Evolutionary conservation across 92 coral and sea anemone genomes (phyloP), one percentile per base, ranked within the genome.

Genomic region (Epizoanthus fatuus): DNA sequence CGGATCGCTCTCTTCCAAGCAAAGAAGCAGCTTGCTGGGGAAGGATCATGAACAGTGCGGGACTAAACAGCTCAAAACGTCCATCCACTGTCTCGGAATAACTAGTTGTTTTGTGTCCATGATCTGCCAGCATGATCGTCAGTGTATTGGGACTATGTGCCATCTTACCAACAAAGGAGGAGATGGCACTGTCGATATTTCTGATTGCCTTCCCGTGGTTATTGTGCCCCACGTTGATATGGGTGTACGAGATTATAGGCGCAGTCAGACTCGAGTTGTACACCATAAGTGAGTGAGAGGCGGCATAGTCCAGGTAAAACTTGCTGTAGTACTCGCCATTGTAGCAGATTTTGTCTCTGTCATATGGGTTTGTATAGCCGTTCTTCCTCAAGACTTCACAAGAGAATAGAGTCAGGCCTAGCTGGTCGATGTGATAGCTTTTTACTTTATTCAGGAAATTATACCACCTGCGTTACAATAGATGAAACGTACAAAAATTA

Each of bases 31-130:
- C 72, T 25, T 66, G 29, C 62, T 71, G 80, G 56, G 87, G 72
- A 52, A 83, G 73, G 7, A 83, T 57, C 19, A 71, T 68, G 62
- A 83, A 83, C 80, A 83, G 74, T 16, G 75, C 54, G 4, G 87
- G 87, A 37, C 75, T 71, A 20, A 73, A 83, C 40, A 83, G 80
- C 53, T 83, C 87, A 70, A 83, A 83, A 16, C 87, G 87, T 5
- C 87, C 87, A 44, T 83, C 87, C 37, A 86, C 86, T 3, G 90
- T 86, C 47, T 40, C 25, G 0, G 76, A 73, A 58, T 66, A 86
- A 4, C 56, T 60, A 11, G 90, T 86, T 54, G 85, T 79, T 62
- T 82, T 66, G 86, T 86, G 90, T 37, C 91, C 91, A 52, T 87
- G 91, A 49, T 87, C 91, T 35, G 86, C 77, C 47, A 81, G 14